phyloP scores from a whole-genome alignment of 53 echinoderm and acorn worm species.

The Glandiceps talaboti region DNA sequence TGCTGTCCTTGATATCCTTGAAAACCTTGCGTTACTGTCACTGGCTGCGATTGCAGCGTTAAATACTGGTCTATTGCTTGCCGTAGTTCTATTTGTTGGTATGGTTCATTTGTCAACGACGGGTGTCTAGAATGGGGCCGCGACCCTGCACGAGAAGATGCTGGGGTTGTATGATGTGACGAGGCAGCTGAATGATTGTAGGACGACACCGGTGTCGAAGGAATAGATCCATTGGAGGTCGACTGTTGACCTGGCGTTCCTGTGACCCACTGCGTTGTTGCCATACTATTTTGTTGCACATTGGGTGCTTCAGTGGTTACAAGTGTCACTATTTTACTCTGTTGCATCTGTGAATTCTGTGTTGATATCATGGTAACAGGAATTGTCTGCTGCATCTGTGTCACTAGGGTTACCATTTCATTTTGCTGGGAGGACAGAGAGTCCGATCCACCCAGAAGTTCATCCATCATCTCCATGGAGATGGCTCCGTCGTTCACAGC shows the following conservation, averaged over 20 bases:
- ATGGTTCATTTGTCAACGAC: neutral
- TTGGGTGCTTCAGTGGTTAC: neutral
- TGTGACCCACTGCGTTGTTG: neutral
- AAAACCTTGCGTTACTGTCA: no score
- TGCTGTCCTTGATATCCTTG: neutral
- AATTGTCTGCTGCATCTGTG: neutral
- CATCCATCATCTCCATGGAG: neutral
- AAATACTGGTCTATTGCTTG: neutral
- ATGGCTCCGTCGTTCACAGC: neutral
- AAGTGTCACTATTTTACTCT: neutral
- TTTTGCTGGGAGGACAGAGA: no score
- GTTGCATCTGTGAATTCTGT: neutral
- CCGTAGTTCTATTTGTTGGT: neutral
- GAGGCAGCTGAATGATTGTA: neutral
- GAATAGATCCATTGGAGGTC: neutral
- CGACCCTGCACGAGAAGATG: neutral
- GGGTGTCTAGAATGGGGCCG: neutral
- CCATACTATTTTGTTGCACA: neutral
- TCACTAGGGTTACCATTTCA: neutral
- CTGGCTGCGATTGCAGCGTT: neutral
- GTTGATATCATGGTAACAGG: neutral
- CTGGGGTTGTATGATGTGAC: neutral
- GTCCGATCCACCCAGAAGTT: no score
- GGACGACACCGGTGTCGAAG: neutral
- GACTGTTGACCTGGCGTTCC: neutral